These are phyloP conservation scores for Puntigrus tetrazona DNA, from an alignment of 2,113 vertebrate genomes.

Conservation along the genomic window DNA sequence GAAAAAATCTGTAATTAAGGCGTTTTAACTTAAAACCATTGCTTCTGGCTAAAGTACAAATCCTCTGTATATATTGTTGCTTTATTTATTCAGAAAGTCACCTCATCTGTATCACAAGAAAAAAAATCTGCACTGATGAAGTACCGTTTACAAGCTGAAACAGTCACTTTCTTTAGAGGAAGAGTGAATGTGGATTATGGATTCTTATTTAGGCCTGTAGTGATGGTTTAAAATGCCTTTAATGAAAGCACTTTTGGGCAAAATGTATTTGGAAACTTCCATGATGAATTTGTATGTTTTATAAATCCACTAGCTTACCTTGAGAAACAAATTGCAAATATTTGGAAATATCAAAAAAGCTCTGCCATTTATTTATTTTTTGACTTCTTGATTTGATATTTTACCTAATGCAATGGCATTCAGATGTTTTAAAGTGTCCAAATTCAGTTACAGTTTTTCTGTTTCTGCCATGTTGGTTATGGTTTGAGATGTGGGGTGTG, in stretches of 20 bases:
- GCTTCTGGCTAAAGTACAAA: neutral
- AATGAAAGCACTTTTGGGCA: neutral
- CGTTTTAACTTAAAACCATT: neutral
- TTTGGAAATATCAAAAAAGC: neutral
- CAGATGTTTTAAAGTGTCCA: neutral
- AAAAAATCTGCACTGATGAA: neutral
- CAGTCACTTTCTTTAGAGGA: too few relatives aligned
- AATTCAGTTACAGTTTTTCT: too few relatives aligned
- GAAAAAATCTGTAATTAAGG: neutral
- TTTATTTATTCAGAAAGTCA: neutral
- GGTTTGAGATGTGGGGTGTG: constrained; percentile 10
- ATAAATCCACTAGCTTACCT: too few relatives aligned
- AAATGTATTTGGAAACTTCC: neutral
- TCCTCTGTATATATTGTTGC: neutral
- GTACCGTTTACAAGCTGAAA: neutral
- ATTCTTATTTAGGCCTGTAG: neutral
- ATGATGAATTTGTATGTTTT: too few relatives aligned
- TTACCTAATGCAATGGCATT: neutral
- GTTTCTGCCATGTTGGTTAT: constrained; percentile 7
- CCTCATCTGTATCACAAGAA: neutral
- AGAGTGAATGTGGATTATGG: neutral
- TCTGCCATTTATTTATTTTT: too few relatives aligned
- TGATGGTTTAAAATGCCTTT: neutral
- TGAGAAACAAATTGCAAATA: neutral
- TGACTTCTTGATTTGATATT: neutral